A percentile compares a stretch with the other conserved stretches of the same genome.
Conservation (phyloP, 2,113 vertebrate genomes). For the Muscicapa adusta region DNA sequence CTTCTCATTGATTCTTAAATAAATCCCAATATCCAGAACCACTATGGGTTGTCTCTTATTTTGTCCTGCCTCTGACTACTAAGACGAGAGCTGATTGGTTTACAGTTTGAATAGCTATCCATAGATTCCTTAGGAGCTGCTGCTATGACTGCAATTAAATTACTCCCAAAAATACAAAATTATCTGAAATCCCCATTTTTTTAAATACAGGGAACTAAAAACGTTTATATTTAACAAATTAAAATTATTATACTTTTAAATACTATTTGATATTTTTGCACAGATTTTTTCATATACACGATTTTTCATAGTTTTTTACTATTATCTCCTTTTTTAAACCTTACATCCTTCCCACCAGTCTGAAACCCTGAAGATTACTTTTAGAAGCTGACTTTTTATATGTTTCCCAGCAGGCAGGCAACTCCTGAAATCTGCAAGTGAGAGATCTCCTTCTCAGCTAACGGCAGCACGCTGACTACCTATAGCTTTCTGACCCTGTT, state of each 20-base stretch:
- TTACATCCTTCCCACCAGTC: background rate
- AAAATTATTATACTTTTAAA: background rate
- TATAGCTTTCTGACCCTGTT: slow-evolving; percentile 52
- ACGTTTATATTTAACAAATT: background rate
- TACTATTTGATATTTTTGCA: background rate
- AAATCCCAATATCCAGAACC: background rate
- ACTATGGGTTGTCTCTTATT: background rate
- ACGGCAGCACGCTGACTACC: background rate
- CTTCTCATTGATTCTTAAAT: background rate
- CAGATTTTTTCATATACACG: background rate
- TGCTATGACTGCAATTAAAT: background rate
- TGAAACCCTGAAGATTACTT: background rate
- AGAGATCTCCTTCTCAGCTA: slow-evolving; percentile 7
- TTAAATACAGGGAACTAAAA: background rate
- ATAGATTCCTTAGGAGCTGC: background rate
- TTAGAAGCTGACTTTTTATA: background rate
- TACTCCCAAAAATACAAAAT: background rate
- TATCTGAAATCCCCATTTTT: background rate
- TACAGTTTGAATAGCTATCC: background rate
- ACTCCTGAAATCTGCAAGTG: slow-evolving; percentile 11
- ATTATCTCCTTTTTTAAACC: background rate
- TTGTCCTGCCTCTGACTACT: background rate
- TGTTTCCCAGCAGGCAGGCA: slow-evolving; percentile 27
- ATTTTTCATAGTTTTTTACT: background rate
- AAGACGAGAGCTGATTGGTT: background rate